phyloP scores from a whole-genome alignment of 2,888 invertebrate species.

The Psococerastis gibbosa region DNA sequence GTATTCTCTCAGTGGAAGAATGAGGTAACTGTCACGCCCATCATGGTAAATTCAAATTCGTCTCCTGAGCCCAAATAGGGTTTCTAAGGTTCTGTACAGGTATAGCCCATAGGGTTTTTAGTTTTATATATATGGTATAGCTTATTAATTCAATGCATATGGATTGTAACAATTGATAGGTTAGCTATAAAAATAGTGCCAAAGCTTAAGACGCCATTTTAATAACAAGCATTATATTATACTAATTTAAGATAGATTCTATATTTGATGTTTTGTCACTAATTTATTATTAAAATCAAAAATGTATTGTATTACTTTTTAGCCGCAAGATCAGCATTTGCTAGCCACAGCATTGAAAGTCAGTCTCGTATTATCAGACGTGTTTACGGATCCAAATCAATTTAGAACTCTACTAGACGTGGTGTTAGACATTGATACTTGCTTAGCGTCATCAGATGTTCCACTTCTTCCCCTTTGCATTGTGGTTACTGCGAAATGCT shows the following conservation, averaged over 20 bases:
- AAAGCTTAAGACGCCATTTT: too few relatives aligned
- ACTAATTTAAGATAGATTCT: too few relatives aligned
- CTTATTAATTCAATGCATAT: too few relatives aligned
- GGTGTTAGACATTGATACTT: slow-evolving; percentile 42
- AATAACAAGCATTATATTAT: not conserved
- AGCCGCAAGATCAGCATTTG: slow-evolving; percentile 29
- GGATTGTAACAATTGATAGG: too few relatives aligned
- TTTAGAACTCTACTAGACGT: slow-evolving; percentile 62
- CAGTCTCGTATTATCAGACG: slow-evolving; percentile 52
- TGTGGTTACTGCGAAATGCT: slow-evolving; percentile 45
- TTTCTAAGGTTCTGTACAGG: too few relatives aligned
- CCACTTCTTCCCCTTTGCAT: slow-evolving; percentile 50
- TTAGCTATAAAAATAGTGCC: too few relatives aligned
- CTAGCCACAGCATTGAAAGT: slow-evolving; percentile 32
- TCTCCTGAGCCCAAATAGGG: too few relatives aligned
- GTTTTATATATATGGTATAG: too few relatives aligned
- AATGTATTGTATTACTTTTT: slow-evolving; percentile 18
- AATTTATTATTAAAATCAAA: slow-evolving; percentile 13
- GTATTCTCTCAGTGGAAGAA: slow-evolving; percentile 56
- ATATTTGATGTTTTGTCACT: too few relatives aligned
- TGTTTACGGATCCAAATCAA: slow-evolving; percentile 54
- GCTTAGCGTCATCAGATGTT: slow-evolving; percentile 55
- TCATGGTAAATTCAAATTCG: too few relatives aligned
- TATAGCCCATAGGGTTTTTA: too few relatives aligned
- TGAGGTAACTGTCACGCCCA: slow-evolving; percentile 8